A percentile compares a stretch with the other conserved stretches of the same genome.
phyloP scores from a whole-genome alignment of 2,888 invertebrate genomes.

The Helobdella robusta region DNA sequence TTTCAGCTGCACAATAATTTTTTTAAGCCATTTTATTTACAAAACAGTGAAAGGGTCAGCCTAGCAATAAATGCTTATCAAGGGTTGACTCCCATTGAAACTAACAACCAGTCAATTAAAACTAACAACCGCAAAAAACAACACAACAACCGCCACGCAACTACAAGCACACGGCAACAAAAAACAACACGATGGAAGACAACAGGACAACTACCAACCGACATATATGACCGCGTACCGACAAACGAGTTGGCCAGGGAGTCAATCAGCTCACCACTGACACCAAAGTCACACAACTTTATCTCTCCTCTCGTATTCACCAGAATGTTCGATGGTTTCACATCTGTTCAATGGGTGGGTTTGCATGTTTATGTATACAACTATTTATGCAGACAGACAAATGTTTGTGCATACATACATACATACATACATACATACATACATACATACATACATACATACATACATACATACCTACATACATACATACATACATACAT shows the following conservation, averaged over 20 bases:
- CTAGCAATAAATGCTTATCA: too few relatives aligned
- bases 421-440: slow-evolving; percentile 18
- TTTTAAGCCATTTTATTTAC: too few relatives aligned
- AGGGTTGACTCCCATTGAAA: too few relatives aligned
- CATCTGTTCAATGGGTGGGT: slow-evolving; percentile 58
- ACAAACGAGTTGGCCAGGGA: slow-evolving; percentile 99
- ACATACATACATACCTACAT: neutral
- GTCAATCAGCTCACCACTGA: slow-evolving; percentile 94
- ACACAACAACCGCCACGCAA: too few relatives aligned
- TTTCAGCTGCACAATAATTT: too few relatives aligned
- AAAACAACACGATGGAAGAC: too few relatives aligned
- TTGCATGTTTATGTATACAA: neutral
- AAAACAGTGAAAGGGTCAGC: too few relatives aligned
- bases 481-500: slow-evolving; percentile 9
- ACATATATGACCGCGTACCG: slow-evolving; percentile 98
- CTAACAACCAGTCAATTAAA: too few relatives aligned
- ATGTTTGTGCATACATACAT: slow-evolving; percentile 19
- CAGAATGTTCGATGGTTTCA: slow-evolving; percentile 95
- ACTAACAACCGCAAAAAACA: too few relatives aligned
- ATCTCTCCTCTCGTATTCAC: slow-evolving; percentile 97
- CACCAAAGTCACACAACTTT: slow-evolving; percentile 98
- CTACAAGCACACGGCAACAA: too few relatives aligned
- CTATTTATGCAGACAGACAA: neutral
- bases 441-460: neutral
- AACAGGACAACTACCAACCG: slow-evolving; percentile 72